Percentiles rank a stretch among this genome's conserved stretches.
Conservation (phyloP, 2,888 invertebrate species). For the Pachydiplax longipennis region DNA sequence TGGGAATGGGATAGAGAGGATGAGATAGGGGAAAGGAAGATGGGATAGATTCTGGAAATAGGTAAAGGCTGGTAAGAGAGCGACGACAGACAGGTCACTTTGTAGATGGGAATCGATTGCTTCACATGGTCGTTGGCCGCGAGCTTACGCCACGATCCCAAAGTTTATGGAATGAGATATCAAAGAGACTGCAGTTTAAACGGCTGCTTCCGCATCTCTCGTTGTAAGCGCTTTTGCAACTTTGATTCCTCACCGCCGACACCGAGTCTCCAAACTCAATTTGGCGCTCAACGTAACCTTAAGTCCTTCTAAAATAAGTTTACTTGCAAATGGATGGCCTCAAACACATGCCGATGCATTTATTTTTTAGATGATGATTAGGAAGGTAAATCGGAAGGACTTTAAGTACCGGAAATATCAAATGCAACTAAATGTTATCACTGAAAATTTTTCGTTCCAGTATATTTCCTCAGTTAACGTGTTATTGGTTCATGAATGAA, state of each 20-base stretch:
- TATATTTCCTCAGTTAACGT: no score
- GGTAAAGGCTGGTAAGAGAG: neutral
- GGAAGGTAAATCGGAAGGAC: no score
- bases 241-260: neutral
- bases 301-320: neutral
- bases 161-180: neutral
- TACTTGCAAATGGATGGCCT: neutral
- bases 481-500: no score
- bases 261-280: neutral
- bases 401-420: no score
- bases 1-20: no score
- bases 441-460: no score
- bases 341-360: neutral
- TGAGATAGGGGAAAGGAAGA: no score
- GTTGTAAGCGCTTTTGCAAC: neutral
- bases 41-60: neutral
- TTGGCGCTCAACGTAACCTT: neutral
- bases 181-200: neutral
- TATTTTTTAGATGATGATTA: neutral
- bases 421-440: no score
- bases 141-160: neutral
- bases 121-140: neutral
- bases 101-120: neutral
- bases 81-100: neutral
- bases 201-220: neutral